Base-by-base conservation (phyloP, 2,888 invertebrate genomes). In the Cryptocephalus moraei region DNA sequence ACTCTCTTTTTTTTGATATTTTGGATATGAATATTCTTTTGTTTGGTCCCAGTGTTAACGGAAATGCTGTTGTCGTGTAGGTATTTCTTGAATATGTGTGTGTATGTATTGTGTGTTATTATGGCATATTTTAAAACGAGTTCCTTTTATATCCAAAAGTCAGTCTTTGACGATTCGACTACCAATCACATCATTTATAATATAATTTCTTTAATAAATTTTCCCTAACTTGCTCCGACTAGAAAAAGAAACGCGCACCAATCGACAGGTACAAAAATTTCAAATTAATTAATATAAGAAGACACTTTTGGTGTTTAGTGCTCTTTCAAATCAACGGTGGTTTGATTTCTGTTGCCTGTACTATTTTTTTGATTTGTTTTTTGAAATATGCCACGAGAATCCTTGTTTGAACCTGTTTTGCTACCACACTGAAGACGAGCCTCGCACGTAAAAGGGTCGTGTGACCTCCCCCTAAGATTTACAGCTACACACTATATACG, bases 361-460 rank as follows among this genome's bases (percentile, higher is more conserved):
- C 12, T 11, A 36, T 6, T 36, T 36, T 4, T 4, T 6, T 36
- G 2, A 36, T 12, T 12, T 36, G 4, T 36, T 36, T 61, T 65
- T 62, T 61, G 58, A 64, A 67, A 66, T 67, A 68, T 68, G 68
- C 67, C 68, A 68, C 63, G 60, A 60, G 55, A 61, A 51, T 54
- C 55, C 51, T 55, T 66, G 67, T 67, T 69, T 66, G 68, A 67
- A 65, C 62, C 63, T 67, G 55, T 54, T 63, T 62, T 67, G 69
- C 69, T 65, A 69, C 66, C 69, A 64, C 67, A 67, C 62, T 65
- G 65, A 67, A 68, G 70, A 69, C 69, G 67, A 69, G 66, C 62
- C 49, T 48, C 22, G 22, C 22, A 22, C 22, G 39, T 52, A 32
- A 34, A 10, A 36, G 41, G 46, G 39, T 43, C 47, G 47, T 48